These are phyloP conservation scores for Cyclopterus lumpus DNA, from an alignment of 2,797 vertebrate genomes.

Conservation along the genomic window DNA sequence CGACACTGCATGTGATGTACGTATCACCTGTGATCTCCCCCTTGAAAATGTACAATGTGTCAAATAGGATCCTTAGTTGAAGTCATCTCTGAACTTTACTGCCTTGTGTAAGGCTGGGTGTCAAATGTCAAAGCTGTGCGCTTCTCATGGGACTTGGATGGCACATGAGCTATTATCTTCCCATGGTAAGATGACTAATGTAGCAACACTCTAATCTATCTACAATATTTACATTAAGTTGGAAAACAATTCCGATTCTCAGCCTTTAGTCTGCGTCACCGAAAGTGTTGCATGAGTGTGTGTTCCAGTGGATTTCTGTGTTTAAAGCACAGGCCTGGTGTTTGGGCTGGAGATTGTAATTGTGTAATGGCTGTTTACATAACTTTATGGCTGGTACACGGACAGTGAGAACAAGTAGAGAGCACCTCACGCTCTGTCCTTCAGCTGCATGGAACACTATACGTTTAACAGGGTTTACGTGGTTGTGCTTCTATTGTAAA, in stretches of 20 bases:
- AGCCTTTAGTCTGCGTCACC: conserved; percentile 28
- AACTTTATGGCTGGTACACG: conserved; percentile 58
- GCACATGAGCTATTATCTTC: conserved; percentile 56
- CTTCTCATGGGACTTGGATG: conserved; percentile 37
- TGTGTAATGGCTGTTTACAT: conserved; percentile 79
- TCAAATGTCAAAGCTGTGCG: conserved; percentile 39
- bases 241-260: conserved; percentile 12
- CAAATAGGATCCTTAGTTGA: conserved; percentile 35
- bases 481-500: conserved; percentile 16
- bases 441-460: conserved; percentile 6
- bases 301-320: conserved; percentile 62
- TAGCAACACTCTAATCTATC: conserved; percentile 7
- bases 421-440: conserved; percentile 28
- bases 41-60: not conserved
- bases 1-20: conserved; percentile 7
- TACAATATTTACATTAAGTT: conserved; percentile 53
- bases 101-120: conserved; percentile 35
- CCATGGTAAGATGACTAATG: conserved; percentile 46
- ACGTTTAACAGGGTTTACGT: conserved; percentile 18
- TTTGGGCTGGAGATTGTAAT: conserved; percentile 79
- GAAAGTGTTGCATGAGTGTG: conserved; percentile 33
- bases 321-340: conserved; percentile 72
- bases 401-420: conserved; percentile 44
- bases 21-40: not conserved
- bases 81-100: not conserved